A percentile compares a stretch with the other conserved stretches of the same genome.
These are phyloP conservation scores for Lasioglossum vierecki DNA, from an alignment of 2,888 invertebrate genomes.

Conservation along the genomic window DNA sequence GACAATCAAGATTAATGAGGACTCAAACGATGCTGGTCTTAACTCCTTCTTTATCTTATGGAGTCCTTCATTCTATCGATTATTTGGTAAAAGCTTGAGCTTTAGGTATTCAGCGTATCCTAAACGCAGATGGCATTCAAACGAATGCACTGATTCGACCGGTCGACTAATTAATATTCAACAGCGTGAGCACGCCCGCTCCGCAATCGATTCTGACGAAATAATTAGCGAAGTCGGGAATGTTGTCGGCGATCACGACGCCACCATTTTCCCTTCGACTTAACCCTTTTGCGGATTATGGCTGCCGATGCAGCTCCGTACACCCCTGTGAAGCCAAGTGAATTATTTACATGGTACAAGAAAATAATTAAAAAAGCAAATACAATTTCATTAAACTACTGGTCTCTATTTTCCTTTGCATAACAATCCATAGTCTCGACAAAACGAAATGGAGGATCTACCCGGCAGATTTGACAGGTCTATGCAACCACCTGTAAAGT, in stretches of 20 bases:
- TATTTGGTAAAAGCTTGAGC: neutral
- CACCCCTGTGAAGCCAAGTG: no score
- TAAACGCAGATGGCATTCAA: constrained; percentile 32
- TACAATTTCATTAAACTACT: neutral
- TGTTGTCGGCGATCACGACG: neutral
- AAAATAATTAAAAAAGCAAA: neutral
- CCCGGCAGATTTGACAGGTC: neutral
- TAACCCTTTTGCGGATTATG: neutral
- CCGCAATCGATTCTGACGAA: neutral
- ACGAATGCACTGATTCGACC: constrained; percentile 27
- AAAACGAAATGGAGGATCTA: neutral
- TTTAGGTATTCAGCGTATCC: neutral
- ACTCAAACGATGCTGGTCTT: neutral
- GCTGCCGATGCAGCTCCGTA: neutral
- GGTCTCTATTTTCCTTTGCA: neutral
- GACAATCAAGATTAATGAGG: neutral
- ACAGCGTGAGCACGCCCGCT: neutral
- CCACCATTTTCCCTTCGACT: neutral
- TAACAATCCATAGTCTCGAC: neutral
- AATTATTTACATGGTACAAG: neutral
- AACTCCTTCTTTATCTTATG: neutral
- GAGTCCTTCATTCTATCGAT: neutral
- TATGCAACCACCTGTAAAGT: neutral
- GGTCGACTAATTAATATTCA: constrained; percentile 37
- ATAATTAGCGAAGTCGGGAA: constrained; percentile 2